phyloP scores from a whole-genome alignment of 35 echinoderm and acorn worm species.

The Ophiothrix spiculata region DNA sequence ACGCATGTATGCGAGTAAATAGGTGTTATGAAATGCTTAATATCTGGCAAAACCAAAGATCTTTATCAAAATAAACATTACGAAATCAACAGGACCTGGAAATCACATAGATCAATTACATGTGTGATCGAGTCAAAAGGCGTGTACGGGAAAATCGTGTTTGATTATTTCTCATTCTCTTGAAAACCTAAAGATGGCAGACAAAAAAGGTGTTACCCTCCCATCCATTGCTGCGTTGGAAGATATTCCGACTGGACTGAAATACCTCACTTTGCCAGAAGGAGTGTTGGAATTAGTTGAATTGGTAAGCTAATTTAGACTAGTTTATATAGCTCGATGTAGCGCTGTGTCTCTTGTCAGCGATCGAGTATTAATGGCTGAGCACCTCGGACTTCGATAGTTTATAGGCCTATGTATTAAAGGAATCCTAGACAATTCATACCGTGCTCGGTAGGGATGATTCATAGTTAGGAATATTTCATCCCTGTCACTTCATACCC shows the following conservation, averaged over 20 bases:
- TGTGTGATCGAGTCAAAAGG: background rate
- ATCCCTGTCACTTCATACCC: too few species aligned
- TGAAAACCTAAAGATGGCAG: constrained; percentile 1
- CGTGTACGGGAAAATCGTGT: background rate
- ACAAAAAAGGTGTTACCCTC: constrained; percentile 2
- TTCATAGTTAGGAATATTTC: too few species aligned
- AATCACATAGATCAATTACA: too few species aligned
- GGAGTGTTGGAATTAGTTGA: constrained; percentile 44
- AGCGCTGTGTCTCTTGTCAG: too few species aligned
- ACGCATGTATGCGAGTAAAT: too few species aligned
- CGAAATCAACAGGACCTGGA: background rate
- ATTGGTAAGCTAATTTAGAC: constrained; percentile 19
- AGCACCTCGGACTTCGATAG: too few species aligned
- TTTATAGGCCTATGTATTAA: too few species aligned
- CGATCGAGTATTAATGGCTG: too few species aligned
- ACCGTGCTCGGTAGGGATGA: too few species aligned
- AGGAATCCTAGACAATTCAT: too few species aligned
- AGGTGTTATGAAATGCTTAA: too few species aligned
- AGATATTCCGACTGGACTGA: constrained; percentile 34
- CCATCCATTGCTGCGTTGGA: constrained; percentile 9
- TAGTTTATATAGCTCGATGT: too few species aligned
- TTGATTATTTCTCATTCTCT: background rate
- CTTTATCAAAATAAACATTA: background rate
- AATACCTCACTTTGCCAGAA: constrained; percentile 50
- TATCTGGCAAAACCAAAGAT: background rate